Evolutionary conservation across 2,113 vertebrate genomes (phyloP).

Genomic region (Malurus alboscapulatus): DNA sequence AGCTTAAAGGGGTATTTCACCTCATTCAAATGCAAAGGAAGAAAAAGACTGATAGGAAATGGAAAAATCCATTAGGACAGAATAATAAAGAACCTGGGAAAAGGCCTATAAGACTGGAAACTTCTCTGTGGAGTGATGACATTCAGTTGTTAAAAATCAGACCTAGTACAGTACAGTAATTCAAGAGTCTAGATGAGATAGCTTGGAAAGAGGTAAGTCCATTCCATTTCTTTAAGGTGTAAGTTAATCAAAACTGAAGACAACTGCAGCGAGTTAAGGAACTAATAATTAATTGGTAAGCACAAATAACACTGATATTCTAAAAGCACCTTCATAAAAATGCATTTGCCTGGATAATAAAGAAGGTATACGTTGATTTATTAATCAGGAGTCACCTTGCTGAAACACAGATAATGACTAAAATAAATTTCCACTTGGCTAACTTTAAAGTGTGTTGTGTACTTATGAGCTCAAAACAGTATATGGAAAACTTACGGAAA

Average conservation of each 20-base stretch:
- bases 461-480: not conserved
- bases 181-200: not conserved
- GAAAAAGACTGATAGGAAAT: not conserved
- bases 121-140: not conserved
- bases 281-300: not conserved
- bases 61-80: not conserved
- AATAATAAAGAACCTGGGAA: not conserved
- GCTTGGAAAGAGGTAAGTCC: not conserved
- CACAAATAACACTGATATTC: not conserved
- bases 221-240: not conserved
- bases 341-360: not conserved
- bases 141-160: not conserved
- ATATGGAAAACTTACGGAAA: not conserved
- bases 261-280: not conserved
- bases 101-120: not conserved
- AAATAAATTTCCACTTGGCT: not conserved
- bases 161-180: not conserved
- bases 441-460: not conserved
- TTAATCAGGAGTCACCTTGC: not conserved
- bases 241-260: not conserved
- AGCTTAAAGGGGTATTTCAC: not conserved
- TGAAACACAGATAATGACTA: not conserved
- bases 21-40: not conserved
- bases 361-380: not conserved
- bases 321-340: not conserved